Evolutionary conservation across 2,888 invertebrate species (phyloP).

Genomic region (Poecilobothrus nobilitatus): DNA sequence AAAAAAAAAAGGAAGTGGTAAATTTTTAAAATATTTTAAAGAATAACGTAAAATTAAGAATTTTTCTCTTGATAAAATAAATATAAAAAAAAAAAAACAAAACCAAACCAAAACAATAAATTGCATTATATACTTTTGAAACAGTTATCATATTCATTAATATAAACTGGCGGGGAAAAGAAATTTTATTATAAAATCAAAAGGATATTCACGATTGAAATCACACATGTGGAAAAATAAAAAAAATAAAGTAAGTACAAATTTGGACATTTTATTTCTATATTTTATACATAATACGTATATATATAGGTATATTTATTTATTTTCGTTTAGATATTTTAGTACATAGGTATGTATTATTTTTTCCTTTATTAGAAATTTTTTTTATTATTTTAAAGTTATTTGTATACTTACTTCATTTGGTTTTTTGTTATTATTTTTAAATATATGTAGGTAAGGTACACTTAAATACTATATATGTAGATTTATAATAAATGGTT

Average conservation of each 20-base stretch:
- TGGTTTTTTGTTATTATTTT: too few species aligned
- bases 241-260: background rate
- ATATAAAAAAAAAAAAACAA: background rate
- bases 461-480: too few species aligned
- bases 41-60: background rate
- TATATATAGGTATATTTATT: background rate
- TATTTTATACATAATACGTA: background rate
- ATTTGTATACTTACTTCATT: background rate
- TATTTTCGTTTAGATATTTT: too few species aligned
- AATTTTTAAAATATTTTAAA: background rate
- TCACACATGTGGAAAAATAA: conserved; percentile 4
- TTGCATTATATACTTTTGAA: background rate
- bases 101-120: background rate
- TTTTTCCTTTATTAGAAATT: background rate
- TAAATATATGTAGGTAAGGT: too few species aligned
- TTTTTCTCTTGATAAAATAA: too few species aligned
- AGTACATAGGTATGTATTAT: too few species aligned
- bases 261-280: background rate
- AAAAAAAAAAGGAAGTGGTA: background rate
- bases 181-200: background rate
- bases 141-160: background rate
- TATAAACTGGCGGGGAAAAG: conserved; percentile 4
- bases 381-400: background rate
- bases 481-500: too few species aligned
- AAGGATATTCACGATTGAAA: conserved; percentile 3